These are phyloP conservation scores for Baccha elongata DNA, from an alignment of 2,888 invertebrate species.

Conservation along the genomic window DNA sequence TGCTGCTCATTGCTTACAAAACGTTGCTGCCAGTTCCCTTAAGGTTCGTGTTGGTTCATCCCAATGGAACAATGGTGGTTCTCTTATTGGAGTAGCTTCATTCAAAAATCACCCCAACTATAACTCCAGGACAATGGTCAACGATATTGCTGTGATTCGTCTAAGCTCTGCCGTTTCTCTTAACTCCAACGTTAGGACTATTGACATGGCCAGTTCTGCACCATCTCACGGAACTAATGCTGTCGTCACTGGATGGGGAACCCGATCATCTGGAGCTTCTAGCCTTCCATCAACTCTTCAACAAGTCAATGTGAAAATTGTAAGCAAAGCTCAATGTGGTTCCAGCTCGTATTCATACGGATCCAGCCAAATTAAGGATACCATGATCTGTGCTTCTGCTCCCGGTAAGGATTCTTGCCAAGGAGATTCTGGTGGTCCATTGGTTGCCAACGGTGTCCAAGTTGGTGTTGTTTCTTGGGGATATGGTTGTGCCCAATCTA, in stretches of 20 bases:
- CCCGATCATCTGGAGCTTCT: slow-evolving; percentile 74
- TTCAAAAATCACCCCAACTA: slow-evolving; percentile 83
- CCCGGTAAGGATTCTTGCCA: slow-evolving; percentile 77
- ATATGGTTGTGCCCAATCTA: slow-evolving; percentile 76
- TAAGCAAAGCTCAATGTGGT: slow-evolving; percentile 81
- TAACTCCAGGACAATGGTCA: slow-evolving; percentile 82
- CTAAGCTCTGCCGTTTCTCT: slow-evolving; percentile 82
- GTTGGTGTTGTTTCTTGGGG: slow-evolving; percentile 80
- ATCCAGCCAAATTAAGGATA: slow-evolving; percentile 41
- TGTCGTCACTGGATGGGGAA: slow-evolving; percentile 75
- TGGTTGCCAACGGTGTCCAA: slow-evolving; percentile 74
- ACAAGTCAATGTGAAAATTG: slow-evolving; percentile 81
- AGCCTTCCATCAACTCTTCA: slow-evolving; percentile 80
- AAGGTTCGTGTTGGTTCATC: slow-evolving; percentile 84
- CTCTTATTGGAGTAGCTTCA: slow-evolving; percentile 72
- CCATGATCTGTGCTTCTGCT: slow-evolving; percentile 77
- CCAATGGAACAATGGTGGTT: slow-evolving; percentile 78
- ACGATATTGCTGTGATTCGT: slow-evolving; percentile 84
- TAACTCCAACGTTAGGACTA: slow-evolving; percentile 80
- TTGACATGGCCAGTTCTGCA: slow-evolving; percentile 80
- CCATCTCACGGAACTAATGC: slow-evolving; percentile 74
- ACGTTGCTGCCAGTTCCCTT: slow-evolving; percentile 73
- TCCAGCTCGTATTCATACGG: slow-evolving; percentile 80
- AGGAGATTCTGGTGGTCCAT: slow-evolving; percentile 80
- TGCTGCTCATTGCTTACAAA: slow-evolving; percentile 85